These are phyloP conservation scores for Dasypus novemcinctus DNA, from an alignment of 2,113 vertebrate genomes.

Conservation along the genomic window DNA sequence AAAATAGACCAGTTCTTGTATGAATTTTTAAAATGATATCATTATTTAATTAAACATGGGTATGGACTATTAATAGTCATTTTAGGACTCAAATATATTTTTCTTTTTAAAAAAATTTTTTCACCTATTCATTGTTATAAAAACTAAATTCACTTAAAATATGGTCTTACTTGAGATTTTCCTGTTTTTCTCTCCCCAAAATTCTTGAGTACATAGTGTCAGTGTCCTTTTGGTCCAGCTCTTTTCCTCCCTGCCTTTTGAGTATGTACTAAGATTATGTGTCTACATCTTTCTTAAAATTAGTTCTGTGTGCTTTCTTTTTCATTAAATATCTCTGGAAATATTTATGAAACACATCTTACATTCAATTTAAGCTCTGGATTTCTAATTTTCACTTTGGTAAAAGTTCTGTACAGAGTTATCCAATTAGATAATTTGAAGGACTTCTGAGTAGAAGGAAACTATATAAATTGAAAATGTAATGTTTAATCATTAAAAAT, in stretches of 20 bases:
- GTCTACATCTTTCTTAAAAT: background rate
- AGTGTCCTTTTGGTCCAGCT: background rate
- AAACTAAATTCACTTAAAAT: background rate
- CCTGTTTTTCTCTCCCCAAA: background rate
- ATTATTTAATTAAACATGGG: background rate
- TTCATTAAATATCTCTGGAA: background rate
- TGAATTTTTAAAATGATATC: background rate
- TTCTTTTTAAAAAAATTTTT: too few relatives aligned
- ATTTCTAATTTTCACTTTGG: conserved; percentile 28
- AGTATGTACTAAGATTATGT: background rate
- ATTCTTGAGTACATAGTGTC: background rate
- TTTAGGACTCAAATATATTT: background rate
- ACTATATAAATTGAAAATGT: conserved; percentile 34
- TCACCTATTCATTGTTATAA: background rate
- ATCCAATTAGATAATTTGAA: background rate
- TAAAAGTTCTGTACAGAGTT: background rate
- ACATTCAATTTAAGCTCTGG: background rate
- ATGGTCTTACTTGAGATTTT: background rate
- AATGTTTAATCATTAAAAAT: conserved; percentile 33
- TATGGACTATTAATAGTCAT: background rate
- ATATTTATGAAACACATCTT: background rate
- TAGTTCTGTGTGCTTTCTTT: background rate
- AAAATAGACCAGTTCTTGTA: background rate
- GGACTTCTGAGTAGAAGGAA: background rate
- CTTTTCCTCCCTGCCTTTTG: background rate